Percentiles rank a stretch among this genome's conserved stretches.
These are phyloP conservation scores for Lycorma delicatula DNA, from an alignment of 1,140 invertebrate species.

Conservation along the genomic window DNA sequence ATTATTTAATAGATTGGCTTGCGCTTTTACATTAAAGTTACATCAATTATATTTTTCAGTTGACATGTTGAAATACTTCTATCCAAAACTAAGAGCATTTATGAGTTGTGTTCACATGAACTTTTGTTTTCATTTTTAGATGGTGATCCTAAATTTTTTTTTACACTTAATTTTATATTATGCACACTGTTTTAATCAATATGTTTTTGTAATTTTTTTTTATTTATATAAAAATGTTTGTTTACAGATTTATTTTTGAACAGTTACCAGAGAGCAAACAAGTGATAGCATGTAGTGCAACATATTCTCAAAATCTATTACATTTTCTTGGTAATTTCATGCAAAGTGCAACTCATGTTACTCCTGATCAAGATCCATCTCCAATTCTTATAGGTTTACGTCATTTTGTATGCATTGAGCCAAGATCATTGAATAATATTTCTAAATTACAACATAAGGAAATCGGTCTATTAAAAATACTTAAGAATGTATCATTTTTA, in stretches of 20 bases:
- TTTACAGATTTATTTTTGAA: slow-evolving; percentile 61
- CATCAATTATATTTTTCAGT: too few relatives aligned
- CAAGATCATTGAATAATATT: slow-evolving; percentile 44
- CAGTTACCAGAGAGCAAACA: slow-evolving; percentile 70
- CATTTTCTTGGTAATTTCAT: slow-evolving; percentile 68
- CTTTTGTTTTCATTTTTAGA: too few relatives aligned
- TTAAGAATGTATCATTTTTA: slow-evolving; percentile 64
- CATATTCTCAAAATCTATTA: slow-evolving; percentile 73
- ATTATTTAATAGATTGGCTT: too few relatives aligned
- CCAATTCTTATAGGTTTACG: slow-evolving; percentile 63
- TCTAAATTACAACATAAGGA: slow-evolving; percentile 61
- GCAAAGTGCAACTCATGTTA: slow-evolving; percentile 64
- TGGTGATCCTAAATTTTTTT: too few relatives aligned
- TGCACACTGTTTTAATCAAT: background rate
- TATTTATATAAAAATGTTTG: slow-evolving; percentile 13
- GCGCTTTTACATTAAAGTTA: too few relatives aligned
- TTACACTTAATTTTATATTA: background rate
- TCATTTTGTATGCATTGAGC: slow-evolving; percentile 58
- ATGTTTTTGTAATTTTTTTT: slow-evolving; percentile 16
- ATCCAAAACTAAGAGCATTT: too few relatives aligned
- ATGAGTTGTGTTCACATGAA: too few relatives aligned
- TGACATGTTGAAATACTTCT: too few relatives aligned
- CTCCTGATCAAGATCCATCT: slow-evolving; percentile 30
- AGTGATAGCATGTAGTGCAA: slow-evolving; percentile 87
- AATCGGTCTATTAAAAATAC: slow-evolving; percentile 56